Evolutionary conservation across 2,888 invertebrate genomes (phyloP), one percentile per base, ranked within the genome.

Genomic region (Sarcophaga rosellei): DNA sequence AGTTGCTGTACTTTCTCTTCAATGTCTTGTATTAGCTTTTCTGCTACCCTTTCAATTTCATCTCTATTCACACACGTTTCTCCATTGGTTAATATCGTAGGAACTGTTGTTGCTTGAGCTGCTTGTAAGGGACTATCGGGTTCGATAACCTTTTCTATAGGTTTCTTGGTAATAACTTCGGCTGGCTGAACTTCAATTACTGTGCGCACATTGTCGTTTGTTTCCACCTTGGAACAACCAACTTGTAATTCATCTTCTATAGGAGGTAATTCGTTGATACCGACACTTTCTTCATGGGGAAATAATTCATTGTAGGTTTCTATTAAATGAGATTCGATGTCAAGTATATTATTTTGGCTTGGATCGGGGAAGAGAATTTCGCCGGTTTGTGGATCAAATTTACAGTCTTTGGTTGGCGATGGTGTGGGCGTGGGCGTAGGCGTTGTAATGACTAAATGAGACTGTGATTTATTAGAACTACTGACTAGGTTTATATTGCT

Each of bases 271-370:
- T 93, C 93, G 65, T 91, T 91, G 47, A 92, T 92, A 78, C 91
- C 91, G 70, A 93, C 91, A 87, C 92, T 92, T 77, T 90, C 89
- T 72, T 89, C 90, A 73, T 89, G 88, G 11, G 90, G 88, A 23
- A 70, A 84, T 81, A 89, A 88, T 81, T 90, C 90, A 84, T 90
- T 90, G 77, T 90, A 90, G 86, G 91, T 91, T 91, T 93, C 93
- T 81, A 93, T 93, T 45, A 93, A 89, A 89, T 93, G 92, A 85
- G 93, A 93, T 89, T 93, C 93, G 81, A 93, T 91, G 83, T 93
- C 91, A 70, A 92, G 88, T 81, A 93, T 89, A 73, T 89, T 82
- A 72, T 81, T 80, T 45, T 84, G 83, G 78, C 21, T 65, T 17
- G 63, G 57, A 47, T 73, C 59, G 17, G 72, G 35, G 21, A 83